phyloP scores from a whole-genome alignment of 2,888 invertebrate species.

The Drosophila subquinaria region DNA sequence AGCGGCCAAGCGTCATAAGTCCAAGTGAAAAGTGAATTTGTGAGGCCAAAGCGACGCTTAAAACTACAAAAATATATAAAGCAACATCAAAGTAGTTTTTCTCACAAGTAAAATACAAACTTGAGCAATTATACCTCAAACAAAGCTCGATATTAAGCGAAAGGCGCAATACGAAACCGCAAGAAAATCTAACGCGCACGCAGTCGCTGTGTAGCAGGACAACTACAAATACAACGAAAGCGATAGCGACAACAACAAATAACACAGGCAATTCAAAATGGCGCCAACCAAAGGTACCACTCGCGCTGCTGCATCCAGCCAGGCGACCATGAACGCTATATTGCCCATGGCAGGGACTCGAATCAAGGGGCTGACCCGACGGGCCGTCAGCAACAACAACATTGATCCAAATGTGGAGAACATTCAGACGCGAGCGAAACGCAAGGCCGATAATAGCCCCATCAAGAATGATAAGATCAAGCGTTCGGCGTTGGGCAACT shows the following conservation, averaged over 20 bases:
- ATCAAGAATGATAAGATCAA: constrained; percentile 91
- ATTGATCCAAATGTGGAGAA: constrained; percentile 82
- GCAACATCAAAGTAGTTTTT: constrained; percentile 20
- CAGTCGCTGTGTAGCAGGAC: constrained; percentile 47
- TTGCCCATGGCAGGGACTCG: constrained; percentile 64
- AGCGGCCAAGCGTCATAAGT: constrained; percentile 70
- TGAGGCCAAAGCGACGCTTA: constrained; percentile 29
- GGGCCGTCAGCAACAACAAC: constrained; percentile 61
- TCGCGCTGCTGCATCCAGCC: constrained; percentile 72
- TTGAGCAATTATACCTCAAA: not conserved
- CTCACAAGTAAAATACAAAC: constrained; percentile 26
- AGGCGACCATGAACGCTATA: constrained; percentile 65
- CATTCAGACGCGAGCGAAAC: constrained; percentile 87
- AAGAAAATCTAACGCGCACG: constrained; percentile 31
- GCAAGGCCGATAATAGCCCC: constrained; percentile 93
- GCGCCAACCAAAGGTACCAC: constrained; percentile 83
- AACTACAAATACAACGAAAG: constrained; percentile 34
- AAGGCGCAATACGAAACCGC: constrained; percentile 16
- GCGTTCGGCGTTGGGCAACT: constrained; percentile 94
- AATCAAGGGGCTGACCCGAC: constrained; percentile 78
- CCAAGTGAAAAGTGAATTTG: constrained; percentile 63
- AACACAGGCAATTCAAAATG: constrained; percentile 78
- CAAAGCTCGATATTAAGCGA: constrained; percentile 27
- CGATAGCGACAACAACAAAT: constrained; percentile 39
- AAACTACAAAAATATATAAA: constrained; percentile 18